Evolutionary conservation across 2,113 vertebrate genomes (phyloP).

Genomic region (Antennarius striatus): DNA sequence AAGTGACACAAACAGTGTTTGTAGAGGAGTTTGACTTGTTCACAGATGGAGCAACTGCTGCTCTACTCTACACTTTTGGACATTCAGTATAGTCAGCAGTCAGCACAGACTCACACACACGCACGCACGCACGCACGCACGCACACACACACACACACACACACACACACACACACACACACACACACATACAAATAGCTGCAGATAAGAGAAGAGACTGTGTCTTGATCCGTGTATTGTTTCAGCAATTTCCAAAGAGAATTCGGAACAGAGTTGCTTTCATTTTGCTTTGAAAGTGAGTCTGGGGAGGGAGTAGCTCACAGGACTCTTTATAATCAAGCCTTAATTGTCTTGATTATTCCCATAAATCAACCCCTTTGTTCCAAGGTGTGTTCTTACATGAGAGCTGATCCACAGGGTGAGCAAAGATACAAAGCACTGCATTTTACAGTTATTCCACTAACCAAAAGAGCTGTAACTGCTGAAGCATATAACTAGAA

Average conservation of each 20-base stretch:
- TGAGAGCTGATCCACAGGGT: slow-evolving; percentile 18
- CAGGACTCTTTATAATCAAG: slow-evolving; percentile 3
- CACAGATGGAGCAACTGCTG: slow-evolving; percentile 54
- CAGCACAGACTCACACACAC: slow-evolving; percentile 4
- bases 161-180: background rate
- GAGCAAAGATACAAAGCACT: background rate
- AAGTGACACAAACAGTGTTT: background rate
- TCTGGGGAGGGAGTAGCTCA: slow-evolving; percentile 10
- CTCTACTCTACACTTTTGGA: slow-evolving; percentile 18
- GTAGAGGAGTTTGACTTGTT: slow-evolving; percentile 14
- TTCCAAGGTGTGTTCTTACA: slow-evolving; percentile 25
- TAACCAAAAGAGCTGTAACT: background rate
- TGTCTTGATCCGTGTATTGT: slow-evolving; percentile 59
- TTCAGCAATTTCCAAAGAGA: slow-evolving; percentile 55
- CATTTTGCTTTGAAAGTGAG: slow-evolving; percentile 21
- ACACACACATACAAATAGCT: background rate
- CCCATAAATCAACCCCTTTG: background rate
- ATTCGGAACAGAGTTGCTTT: slow-evolving; percentile 40
- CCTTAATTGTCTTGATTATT: slow-evolving; percentile 43
- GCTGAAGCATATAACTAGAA: background rate
- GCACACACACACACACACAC: background rate
- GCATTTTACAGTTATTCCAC: background rate
- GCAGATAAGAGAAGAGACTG: slow-evolving; percentile 49
- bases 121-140: background rate
- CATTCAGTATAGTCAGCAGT: slow-evolving; percentile 28